Evolutionary conservation across 92 coral and sea anemone species (phyloP).

Genomic region (Metridium senile): DNA sequence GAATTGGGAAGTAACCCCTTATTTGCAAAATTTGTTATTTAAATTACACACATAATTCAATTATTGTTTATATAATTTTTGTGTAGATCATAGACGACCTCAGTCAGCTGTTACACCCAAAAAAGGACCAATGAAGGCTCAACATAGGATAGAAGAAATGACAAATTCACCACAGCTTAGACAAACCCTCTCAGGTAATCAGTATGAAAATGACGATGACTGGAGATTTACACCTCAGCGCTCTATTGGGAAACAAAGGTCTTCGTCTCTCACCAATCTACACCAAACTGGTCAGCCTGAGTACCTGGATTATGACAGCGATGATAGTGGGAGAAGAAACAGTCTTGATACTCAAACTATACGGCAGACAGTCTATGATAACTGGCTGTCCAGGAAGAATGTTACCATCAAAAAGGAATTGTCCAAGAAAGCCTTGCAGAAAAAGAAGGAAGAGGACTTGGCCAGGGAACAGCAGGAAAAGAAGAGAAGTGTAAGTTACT

Average conservation of each 20-base stretch:
- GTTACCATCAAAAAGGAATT: conserved; percentile 60
- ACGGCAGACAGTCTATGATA: conserved; percentile 82
- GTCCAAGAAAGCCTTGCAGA: conserved; percentile 65
- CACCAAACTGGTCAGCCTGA: conserved; percentile 53
- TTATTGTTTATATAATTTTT: neutral
- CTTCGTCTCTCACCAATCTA: conserved; percentile 71
- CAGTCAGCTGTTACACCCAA: conserved; percentile 38
- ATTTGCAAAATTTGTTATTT: too few species aligned
- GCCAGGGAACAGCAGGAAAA: conserved; percentile 61
- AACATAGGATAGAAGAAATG: conserved; percentile 65
- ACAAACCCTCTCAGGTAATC: conserved; percentile 24
- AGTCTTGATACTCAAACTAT: conserved; percentile 68
- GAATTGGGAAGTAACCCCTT: too few species aligned
- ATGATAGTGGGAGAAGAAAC: conserved; percentile 56
- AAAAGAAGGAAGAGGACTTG: conserved; percentile 69
- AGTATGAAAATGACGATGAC: conserved; percentile 24
- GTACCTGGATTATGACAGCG: conserved; percentile 32
- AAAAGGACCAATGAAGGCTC: conserved; percentile 76
- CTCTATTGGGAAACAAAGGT: conserved; percentile 56
- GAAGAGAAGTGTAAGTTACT: conserved; percentile 41
- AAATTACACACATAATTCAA: neutral
- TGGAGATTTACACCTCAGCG: conserved; percentile 21
- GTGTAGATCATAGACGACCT: conserved; percentile 21
- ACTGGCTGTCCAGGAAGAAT: conserved; percentile 77
- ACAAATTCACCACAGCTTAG: conserved; percentile 68